phyloP scores from a whole-genome alignment of 1,140 invertebrate species.

The Temnothorax nylanderi region DNA sequence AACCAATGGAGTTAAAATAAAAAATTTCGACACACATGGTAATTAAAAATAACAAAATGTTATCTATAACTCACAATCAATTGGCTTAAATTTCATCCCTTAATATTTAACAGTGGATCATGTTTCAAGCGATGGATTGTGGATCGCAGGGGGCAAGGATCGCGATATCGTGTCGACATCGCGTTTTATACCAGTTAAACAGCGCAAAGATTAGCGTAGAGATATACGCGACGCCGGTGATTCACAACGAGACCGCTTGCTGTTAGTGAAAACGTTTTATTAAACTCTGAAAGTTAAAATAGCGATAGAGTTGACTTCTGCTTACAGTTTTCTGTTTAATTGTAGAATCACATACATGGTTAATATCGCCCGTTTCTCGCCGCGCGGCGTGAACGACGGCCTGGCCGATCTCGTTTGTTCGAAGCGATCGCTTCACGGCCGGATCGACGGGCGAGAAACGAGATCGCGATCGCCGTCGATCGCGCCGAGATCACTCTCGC shows the following conservation, averaged over 20 bases:
- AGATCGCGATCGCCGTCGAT: conserved; percentile 15
- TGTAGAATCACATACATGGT: conserved; percentile 80
- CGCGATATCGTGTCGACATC: neutral
- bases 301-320: conserved; percentile 77
- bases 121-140: too few relatives aligned
- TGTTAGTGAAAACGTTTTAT: conserved; percentile 81
- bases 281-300: conserved; percentile 82
- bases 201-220: neutral
- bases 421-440: neutral
- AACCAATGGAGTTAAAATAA: too few relatives aligned
- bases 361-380: conserved; percentile 40
- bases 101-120: too few relatives aligned
- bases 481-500: neutral
- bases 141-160: neutral
- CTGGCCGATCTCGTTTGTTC: neutral
- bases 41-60: too few relatives aligned
- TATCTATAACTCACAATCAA: too few relatives aligned
- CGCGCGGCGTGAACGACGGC: neutral
- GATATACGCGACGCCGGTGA: neutral
- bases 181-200: neutral
- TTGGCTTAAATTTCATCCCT: too few relatives aligned
- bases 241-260: conserved; percentile 1
- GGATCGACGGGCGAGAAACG: neutral
- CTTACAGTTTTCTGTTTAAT: conserved; percentile 68
- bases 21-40: too few relatives aligned